Evolutionary conservation across 2,113 vertebrate genomes (phyloP).

Genomic region (Sapajus apella): DNA sequence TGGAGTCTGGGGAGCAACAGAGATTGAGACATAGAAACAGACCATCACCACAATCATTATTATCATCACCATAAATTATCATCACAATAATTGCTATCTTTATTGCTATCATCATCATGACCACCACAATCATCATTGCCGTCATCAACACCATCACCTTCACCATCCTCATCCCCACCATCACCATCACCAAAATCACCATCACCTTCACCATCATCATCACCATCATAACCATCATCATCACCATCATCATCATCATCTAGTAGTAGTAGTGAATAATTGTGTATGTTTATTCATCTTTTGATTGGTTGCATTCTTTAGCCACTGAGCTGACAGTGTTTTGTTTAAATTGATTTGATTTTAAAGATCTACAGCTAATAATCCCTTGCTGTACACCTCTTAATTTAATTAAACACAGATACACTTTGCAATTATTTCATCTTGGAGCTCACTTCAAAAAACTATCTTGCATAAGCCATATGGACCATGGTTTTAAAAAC

Average conservation of each 20-base stretch:
- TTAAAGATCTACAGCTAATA: neutral
- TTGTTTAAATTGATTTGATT: neutral
- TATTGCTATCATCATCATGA: neutral
- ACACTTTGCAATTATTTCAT: neutral
- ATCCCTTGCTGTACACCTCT: neutral
- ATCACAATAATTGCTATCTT: neutral
- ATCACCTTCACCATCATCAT: rapidly evolving
- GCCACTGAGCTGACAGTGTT: too few relatives aligned
- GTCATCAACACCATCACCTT: neutral
- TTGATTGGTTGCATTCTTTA: rapidly evolving
- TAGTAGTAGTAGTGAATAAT: neutral
- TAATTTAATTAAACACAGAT: neutral
- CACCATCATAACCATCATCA: rapidly evolving
- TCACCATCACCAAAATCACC: rapidly evolving
- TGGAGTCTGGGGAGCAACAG: neutral
- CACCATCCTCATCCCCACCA: neutral
- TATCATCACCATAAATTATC: rapidly evolving
- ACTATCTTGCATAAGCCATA: too few relatives aligned
- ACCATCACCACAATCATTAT: neutral
- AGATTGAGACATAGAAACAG: neutral
- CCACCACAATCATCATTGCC: neutral
- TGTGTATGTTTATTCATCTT: neutral
- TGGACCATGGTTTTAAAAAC: neutral
- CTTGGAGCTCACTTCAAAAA: neutral
- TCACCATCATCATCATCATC: rapidly evolving